These are phyloP conservation scores for Drosophila falleni DNA, from an alignment of 2,888 invertebrate species.

Conservation along the genomic window DNA sequence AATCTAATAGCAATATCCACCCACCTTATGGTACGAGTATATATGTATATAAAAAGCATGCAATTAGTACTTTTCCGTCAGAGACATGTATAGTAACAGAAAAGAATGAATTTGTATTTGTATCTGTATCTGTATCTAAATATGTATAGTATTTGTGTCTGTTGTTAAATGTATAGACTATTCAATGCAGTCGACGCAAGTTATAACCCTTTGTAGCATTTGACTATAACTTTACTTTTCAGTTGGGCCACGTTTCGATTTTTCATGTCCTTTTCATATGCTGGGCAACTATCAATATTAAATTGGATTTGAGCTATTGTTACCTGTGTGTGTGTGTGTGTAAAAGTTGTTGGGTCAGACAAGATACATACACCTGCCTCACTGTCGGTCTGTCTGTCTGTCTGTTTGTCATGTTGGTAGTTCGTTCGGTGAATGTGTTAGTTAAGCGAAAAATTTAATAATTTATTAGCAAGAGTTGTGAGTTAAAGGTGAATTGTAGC, in stretches of 20 bases:
- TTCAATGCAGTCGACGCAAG: conserved; percentile 30
- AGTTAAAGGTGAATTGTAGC: conserved; percentile 21
- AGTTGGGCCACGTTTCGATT: conserved; percentile 51
- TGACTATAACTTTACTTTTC: not conserved
- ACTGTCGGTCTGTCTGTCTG: not conserved
- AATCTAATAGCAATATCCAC: conserved; percentile 42
- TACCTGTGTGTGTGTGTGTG: conserved; percentile 11
- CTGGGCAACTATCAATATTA: conserved; percentile 70
- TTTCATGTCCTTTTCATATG: conserved; percentile 52
- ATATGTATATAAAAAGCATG: not conserved
- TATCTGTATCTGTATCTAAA: not conserved
- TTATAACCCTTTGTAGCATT: conserved; percentile 37
- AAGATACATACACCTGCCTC: conserved; percentile 20
- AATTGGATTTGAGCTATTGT: conserved; percentile 75
- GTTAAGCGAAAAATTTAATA: conserved; percentile 63
- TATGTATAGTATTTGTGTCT: not conserved
- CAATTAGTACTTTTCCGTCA: conserved; percentile 12
- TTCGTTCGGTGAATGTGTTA: conserved; percentile 44
- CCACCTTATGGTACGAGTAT: conserved; percentile 34
- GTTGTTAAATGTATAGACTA: conserved; percentile 12
- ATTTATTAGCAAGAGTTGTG: conserved; percentile 50
- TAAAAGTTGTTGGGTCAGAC: conserved; percentile 14
- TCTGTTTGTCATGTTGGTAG: not conserved
- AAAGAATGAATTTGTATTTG: conserved; percentile 15
- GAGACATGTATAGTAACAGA: not conserved